Evolutionary conservation across 2,888 invertebrate genomes (phyloP).

Genomic region (Protula sp.): DNA sequence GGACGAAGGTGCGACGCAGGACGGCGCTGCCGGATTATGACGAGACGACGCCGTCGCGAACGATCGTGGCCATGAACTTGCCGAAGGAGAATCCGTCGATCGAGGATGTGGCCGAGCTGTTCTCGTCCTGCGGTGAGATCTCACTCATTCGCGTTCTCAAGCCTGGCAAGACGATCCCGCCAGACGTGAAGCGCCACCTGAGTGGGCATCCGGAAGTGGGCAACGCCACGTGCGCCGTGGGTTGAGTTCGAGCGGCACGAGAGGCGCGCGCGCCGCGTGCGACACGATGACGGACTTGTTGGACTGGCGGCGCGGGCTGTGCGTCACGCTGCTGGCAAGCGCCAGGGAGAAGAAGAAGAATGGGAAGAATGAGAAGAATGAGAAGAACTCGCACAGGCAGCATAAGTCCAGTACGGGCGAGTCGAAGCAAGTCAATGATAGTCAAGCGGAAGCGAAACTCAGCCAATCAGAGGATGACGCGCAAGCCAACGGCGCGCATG

Average conservation of each 20-base stretch:
- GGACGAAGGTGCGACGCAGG: constrained; percentile 80
- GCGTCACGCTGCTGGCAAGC: constrained; percentile 46
- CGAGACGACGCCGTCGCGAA: constrained; percentile 86
- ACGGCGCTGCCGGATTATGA: constrained; percentile 83
- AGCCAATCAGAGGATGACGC: no score
- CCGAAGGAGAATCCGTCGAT: constrained; percentile 79
- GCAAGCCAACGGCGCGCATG: background rate
- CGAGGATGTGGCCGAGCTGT: constrained; percentile 85
- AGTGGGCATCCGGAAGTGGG: constrained; percentile 84
- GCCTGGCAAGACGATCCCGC: constrained; percentile 84
- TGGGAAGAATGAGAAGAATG: constrained; percentile 11
- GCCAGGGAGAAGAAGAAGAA: constrained; percentile 22
- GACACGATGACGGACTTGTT: constrained; percentile 53
- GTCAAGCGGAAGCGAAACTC: no score
- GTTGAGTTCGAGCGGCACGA: constrained; percentile 86
- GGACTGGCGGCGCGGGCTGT: constrained; percentile 51
- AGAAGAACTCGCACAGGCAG: constrained; percentile 22
- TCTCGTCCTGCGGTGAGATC: constrained; percentile 80
- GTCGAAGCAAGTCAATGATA: background rate
- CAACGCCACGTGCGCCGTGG: constrained; percentile 75
- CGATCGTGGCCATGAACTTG: constrained; percentile 80
- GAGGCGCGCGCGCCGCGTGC: constrained; percentile 74
- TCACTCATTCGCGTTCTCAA: constrained; percentile 79
- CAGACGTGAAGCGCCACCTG: constrained; percentile 84
- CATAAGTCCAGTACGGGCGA: constrained; percentile 28